Conservation (phyloP, 2,113 vertebrate species). For the Ammodramus savannarum region DNA sequence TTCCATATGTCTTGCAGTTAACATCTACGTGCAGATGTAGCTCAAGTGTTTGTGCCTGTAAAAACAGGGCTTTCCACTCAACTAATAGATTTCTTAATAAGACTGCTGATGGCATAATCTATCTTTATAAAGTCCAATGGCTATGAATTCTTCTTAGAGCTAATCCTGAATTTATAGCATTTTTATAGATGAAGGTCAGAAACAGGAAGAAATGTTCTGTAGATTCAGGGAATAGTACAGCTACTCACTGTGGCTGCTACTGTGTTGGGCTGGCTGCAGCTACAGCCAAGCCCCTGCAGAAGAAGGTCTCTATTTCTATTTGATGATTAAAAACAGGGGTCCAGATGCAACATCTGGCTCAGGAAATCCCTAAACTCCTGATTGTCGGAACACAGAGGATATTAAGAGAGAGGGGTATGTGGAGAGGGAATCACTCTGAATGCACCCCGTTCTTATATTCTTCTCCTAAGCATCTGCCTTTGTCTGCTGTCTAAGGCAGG, state of each 20-base stretch:
- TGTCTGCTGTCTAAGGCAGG: not conserved
- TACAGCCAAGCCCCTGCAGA: not conserved
- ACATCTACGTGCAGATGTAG: not conserved
- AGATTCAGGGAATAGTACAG: not conserved
- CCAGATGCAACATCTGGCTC: constrained; percentile 30
- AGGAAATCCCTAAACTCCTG: constrained; percentile 27
- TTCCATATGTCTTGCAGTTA: not conserved
- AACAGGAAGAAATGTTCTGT: not conserved
- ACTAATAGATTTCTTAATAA: not conserved
- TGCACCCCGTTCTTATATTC: not conserved
- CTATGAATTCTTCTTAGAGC: not conserved
- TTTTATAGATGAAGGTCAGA: not conserved
- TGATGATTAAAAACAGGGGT: not conserved
- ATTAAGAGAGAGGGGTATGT: not conserved
- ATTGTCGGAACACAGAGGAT: not conserved
- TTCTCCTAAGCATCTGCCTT: not conserved
- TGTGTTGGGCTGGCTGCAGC: not conserved
- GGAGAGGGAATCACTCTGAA: not conserved
- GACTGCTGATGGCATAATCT: not conserved
- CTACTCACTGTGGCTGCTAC: not conserved
- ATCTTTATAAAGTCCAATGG: not conserved
- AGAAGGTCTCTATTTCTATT: not conserved
- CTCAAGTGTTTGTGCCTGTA: not conserved
- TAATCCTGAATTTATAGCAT: not conserved
- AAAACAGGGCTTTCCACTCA: not conserved